Evolutionary conservation across 2,888 invertebrate genomes (phyloP).

Genomic region (Nemotelus nigrinus): DNA sequence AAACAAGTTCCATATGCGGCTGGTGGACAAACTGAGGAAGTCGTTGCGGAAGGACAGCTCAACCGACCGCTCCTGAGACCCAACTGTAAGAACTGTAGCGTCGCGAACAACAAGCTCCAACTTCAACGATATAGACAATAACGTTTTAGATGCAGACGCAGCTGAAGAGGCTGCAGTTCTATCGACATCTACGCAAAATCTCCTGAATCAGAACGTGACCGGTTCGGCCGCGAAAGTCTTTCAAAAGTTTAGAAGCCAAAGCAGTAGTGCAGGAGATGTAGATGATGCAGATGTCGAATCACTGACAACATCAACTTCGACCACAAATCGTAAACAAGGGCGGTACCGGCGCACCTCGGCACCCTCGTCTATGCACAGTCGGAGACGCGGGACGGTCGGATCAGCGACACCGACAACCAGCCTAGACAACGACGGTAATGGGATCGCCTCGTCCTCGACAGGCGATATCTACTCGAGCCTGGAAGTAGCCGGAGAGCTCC

Average conservation of each 20-base stretch:
- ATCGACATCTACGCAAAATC: constrained; percentile 47
- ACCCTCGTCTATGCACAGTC: constrained; percentile 27
- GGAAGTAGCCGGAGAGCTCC: constrained; percentile 41
- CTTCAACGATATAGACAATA: constrained; percentile 48
- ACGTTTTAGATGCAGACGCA: constrained; percentile 46
- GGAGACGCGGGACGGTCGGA: constrained; percentile 27
- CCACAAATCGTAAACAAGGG: constrained; percentile 29
- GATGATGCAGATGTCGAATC: constrained; percentile 19
- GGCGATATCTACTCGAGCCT: constrained; percentile 47
- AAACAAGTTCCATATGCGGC: constrained; percentile 77
- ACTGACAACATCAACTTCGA: background rate
- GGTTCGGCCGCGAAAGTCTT: constrained; percentile 13
- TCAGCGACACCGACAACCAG: constrained; percentile 22
- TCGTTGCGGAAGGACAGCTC: constrained; percentile 68
- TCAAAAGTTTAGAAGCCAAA: constrained; percentile 13
- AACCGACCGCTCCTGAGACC: constrained; percentile 51
- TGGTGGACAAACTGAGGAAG: constrained; percentile 77
- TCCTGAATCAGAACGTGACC: constrained; percentile 47
- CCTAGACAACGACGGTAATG: constrained; percentile 22
- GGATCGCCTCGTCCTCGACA: constrained; percentile 45
- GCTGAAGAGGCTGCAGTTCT: constrained; percentile 45
- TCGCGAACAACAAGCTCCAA: constrained; percentile 28
- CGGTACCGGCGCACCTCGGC: constrained; percentile 40
- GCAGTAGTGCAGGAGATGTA: constrained; percentile 12
- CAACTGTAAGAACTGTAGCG: background rate